Evolutionary conservation across 2,113 vertebrate genomes (phyloP).

Genomic region (Dipodomys merriami): DNA sequence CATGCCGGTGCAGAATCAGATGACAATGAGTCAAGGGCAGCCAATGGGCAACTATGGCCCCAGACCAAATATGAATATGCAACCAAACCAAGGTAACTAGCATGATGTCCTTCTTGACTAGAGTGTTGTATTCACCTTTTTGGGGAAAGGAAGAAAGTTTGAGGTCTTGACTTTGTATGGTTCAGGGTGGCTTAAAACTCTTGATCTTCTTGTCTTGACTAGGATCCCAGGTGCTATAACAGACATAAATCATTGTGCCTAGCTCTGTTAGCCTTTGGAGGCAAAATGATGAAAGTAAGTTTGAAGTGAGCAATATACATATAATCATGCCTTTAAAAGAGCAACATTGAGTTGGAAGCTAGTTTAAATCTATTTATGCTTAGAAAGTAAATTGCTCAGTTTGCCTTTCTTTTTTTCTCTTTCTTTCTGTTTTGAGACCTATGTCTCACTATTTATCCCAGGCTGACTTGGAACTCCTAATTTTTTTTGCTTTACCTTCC

Average conservation of each 20-base stretch:
- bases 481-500: too few species aligned
- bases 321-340: background rate
- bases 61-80: conserved; percentile 98
- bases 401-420: background rate
- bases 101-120: background rate
- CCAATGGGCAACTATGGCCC: conserved; percentile 97
- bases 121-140: too few species aligned
- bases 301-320: background rate
- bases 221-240: too few species aligned
- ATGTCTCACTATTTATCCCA: too few species aligned
- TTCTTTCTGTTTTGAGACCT: background rate
- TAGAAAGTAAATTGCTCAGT: conserved; percentile 31
- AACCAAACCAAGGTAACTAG: conserved; percentile 95
- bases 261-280: background rate
- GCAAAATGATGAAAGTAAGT: background rate
- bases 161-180: too few species aligned
- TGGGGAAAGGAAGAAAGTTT: too few species aligned
- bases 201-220: too few species aligned
- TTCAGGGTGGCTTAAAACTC: too few species aligned
- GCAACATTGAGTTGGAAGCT: background rate
- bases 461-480: too few species aligned
- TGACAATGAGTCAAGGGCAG: conserved; percentile 98
- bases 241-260: too few species aligned
- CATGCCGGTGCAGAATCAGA: conserved; percentile 95
- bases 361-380: conserved; percentile 30